Conservation (phyloP, 2,113 vertebrate genomes). For the Ranitomeya variabilis region DNA sequence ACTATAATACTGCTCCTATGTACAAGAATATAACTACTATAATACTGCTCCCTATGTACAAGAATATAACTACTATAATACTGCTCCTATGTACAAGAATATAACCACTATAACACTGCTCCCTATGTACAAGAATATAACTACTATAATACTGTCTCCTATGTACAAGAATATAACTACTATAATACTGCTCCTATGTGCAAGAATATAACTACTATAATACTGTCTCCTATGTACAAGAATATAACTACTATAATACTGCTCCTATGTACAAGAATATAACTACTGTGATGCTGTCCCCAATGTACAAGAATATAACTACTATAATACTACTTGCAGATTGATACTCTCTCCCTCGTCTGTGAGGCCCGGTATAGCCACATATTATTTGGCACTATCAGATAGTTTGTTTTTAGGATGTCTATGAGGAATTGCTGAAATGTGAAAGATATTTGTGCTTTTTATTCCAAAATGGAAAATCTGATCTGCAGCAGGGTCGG, state of each 20-base stretch:
- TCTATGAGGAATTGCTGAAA: neutral
- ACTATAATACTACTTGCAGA: neutral
- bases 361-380: neutral
- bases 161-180: slow-evolving; percentile 9
- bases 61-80: slow-evolving; percentile 10
- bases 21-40: slow-evolving; percentile 9
- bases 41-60: neutral
- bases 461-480: slow-evolving; percentile 42
- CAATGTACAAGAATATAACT: neutral
- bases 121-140: slow-evolving; percentile 9
- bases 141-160: slow-evolving; percentile 1
- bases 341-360: neutral
- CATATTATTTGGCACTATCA: neutral
- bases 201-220: slow-evolving; percentile 1
- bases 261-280: neutral
- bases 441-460: neutral
- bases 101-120: neutral
- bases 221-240: neutral
- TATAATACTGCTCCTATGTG: neutral
- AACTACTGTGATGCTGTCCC: neutral
- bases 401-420: neutral
- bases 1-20: neutral
- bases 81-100: slow-evolving; percentile 4
- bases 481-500: neutral
- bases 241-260: slow-evolving; percentile 11